A percentile compares a stretch with the other conserved stretches of the same genome.
Evolutionary conservation across 2,888 invertebrate species (phyloP).

Genomic region (Drosophila parthenogenetica): DNA sequence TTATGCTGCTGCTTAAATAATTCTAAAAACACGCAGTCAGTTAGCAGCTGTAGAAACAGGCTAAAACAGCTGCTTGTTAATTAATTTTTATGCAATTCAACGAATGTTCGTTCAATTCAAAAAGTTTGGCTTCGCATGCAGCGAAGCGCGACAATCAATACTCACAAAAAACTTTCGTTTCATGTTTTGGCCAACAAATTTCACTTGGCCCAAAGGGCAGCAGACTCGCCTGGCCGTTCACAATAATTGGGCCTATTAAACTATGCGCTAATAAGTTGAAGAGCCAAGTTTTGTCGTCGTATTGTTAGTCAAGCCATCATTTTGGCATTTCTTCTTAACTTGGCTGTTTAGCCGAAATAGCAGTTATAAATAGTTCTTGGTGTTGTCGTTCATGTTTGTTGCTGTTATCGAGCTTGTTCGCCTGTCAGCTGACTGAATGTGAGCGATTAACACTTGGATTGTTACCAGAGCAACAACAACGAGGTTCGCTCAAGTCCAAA

Average conservation of each 20-base stretch:
- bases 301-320: slow-evolving; percentile 39
- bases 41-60: slow-evolving; percentile 14
- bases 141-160: slow-evolving; percentile 60
- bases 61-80: slow-evolving; percentile 66
- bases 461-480: slow-evolving; percentile 49
- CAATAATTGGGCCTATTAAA: slow-evolving; percentile 77
- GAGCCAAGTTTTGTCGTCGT: slow-evolving; percentile 51
- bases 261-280: slow-evolving; percentile 71
- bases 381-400: slow-evolving; percentile 26
- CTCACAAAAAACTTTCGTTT: slow-evolving; percentile 64
- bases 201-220: slow-evolving; percentile 60
- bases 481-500: slow-evolving; percentile 20
- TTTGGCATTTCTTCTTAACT: background rate
- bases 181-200: slow-evolving; percentile 43
- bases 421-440: slow-evolving; percentile 64
- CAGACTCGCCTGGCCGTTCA: slow-evolving; percentile 55
- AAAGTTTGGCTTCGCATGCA: slow-evolving; percentile 59
- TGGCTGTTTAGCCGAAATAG: slow-evolving; percentile 14
- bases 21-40: slow-evolving; percentile 32
- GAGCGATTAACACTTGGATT: slow-evolving; percentile 73
- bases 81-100: slow-evolving; percentile 80
- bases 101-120: slow-evolving; percentile 68
- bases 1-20: slow-evolving; percentile 39
- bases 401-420: slow-evolving; percentile 62
- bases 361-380: slow-evolving; percentile 2